Conservation (phyloP, 1,140 invertebrate genomes). For the Dendrolimus kikuchii region DNA sequence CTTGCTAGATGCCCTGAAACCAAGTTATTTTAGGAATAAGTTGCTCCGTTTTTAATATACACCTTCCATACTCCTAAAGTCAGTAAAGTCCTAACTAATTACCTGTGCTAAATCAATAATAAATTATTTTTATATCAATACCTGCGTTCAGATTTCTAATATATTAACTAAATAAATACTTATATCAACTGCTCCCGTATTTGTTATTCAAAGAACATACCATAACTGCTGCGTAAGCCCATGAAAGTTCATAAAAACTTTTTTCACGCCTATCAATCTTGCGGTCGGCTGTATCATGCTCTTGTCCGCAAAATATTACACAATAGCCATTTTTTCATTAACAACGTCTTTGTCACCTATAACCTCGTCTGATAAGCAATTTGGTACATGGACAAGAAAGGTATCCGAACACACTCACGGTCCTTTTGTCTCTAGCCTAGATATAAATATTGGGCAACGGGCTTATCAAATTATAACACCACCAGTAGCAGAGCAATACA, state of each 20-base stretch:
- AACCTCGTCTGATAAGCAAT: constrained; percentile 60
- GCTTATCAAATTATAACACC: constrained; percentile 58
- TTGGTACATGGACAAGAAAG: constrained; percentile 65
- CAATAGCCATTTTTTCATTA: constrained; percentile 51
- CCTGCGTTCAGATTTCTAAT: no score
- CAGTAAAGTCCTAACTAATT: no score
- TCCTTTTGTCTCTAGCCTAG: constrained; percentile 47
- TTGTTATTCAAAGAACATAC: background rate
- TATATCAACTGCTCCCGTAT: no score
- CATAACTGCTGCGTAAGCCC: constrained; percentile 10
- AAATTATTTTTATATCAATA: no score
- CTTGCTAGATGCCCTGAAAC: no score
- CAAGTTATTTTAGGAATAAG: no score
- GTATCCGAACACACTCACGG: constrained; percentile 46
- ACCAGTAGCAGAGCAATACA: constrained; percentile 37
- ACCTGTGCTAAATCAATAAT: no score
- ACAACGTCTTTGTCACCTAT: constrained; percentile 55
- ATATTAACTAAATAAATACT: no score
- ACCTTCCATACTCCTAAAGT: no score
- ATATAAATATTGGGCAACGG: constrained; percentile 68
- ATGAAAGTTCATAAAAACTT: constrained; percentile 27
- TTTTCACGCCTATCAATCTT: constrained; percentile 28
- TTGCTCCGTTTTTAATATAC: no score
- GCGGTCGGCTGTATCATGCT: constrained; percentile 15
- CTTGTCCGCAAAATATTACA: constrained; percentile 24